These are phyloP conservation scores for Lindbergichthys nudifrons DNA, from an alignment of 2,797 vertebrate genomes.

Conservation along the genomic window DNA sequence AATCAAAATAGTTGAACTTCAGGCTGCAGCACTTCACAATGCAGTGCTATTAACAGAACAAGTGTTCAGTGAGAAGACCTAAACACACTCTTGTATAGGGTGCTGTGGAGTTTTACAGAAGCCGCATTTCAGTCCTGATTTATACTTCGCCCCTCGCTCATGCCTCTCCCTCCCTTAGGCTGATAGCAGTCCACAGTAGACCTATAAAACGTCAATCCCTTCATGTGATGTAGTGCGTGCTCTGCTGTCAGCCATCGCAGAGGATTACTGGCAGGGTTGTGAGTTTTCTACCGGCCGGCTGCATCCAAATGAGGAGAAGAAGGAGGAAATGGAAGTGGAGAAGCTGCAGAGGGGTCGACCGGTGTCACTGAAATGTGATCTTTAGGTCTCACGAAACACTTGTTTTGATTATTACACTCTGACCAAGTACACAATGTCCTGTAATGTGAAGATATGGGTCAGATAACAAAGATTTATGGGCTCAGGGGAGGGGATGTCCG, in stretches of 20 bases:
- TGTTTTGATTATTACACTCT: conserved; percentile 3
- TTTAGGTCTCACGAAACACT: conserved; percentile 27
- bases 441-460: conserved; percentile 34
- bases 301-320: conserved; percentile 49
- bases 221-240: conserved; percentile 65
- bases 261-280: conserved; percentile 63
- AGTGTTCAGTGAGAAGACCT: neutral
- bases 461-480: conserved; percentile 42
- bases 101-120: conserved; percentile 47
- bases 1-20: conserved; percentile 31
- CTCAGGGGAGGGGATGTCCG: conserved; percentile 26
- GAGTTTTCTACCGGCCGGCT: conserved; percentile 50
- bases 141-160: conserved; percentile 39
- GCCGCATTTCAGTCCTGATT: conserved; percentile 65
- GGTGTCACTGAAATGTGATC: conserved; percentile 54
- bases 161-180: conserved; percentile 42
- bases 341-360: conserved; percentile 34
- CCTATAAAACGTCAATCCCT: conserved; percentile 63
- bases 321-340: conserved; percentile 53
- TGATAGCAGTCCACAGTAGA: conserved; percentile 52
- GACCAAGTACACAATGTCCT: neutral
- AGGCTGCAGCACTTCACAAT: neutral
- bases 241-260: conserved; percentile 67
- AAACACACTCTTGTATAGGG: conserved; percentile 23
- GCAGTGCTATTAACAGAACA: conserved; percentile 14